phyloP scores from a whole-genome alignment of 2,797 vertebrate species.

The Argentina silus region DNA sequence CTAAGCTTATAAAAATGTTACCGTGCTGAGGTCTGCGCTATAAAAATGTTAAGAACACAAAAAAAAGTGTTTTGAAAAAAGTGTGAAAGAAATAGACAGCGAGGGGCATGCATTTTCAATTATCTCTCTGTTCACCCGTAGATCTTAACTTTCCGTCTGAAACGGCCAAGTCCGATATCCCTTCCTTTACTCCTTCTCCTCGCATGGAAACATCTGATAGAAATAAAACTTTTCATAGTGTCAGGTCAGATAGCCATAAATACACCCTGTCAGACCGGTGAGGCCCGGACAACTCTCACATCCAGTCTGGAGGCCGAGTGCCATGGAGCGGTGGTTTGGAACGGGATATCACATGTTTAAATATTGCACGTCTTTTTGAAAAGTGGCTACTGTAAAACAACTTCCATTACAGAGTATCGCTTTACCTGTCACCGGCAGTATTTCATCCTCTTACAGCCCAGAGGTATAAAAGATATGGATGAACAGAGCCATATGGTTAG shows the following conservation, averaged over 20 bases:
- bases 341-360: slow-evolving; percentile 77
- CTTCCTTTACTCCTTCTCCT: slow-evolving; percentile 53
- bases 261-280: slow-evolving; percentile 67
- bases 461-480: slow-evolving; percentile 62
- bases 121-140: slow-evolving; percentile 51
- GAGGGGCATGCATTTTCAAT: slow-evolving; percentile 66
- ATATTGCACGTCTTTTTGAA: slow-evolving; percentile 71
- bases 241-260: slow-evolving; percentile 77
- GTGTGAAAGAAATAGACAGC: slow-evolving; percentile 43
- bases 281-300: slow-evolving; percentile 55
- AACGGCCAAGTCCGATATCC: slow-evolving; percentile 65
- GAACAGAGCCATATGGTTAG: slow-evolving; percentile 54
- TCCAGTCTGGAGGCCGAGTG: slow-evolving; percentile 60
- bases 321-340: slow-evolving; percentile 64
- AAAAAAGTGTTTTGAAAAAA: slow-evolving; percentile 28
- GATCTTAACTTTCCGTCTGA: slow-evolving; percentile 61
- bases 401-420: slow-evolving; percentile 63
- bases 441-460: slow-evolving; percentile 63
- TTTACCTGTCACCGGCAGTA: slow-evolving; percentile 68
- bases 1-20: slow-evolving; percentile 60
- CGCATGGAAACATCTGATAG: slow-evolving; percentile 77
- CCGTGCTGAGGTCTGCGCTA: slow-evolving; percentile 41
- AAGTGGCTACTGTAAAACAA: slow-evolving; percentile 77
- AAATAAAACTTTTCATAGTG: slow-evolving; percentile 76
- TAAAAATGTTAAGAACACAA: slow-evolving; percentile 47